Evolutionary conservation across 2,113 vertebrate genomes (phyloP), one percentile per base, ranked within the genome.

Genomic region (Reinhardtius hippoglossoides): DNA sequence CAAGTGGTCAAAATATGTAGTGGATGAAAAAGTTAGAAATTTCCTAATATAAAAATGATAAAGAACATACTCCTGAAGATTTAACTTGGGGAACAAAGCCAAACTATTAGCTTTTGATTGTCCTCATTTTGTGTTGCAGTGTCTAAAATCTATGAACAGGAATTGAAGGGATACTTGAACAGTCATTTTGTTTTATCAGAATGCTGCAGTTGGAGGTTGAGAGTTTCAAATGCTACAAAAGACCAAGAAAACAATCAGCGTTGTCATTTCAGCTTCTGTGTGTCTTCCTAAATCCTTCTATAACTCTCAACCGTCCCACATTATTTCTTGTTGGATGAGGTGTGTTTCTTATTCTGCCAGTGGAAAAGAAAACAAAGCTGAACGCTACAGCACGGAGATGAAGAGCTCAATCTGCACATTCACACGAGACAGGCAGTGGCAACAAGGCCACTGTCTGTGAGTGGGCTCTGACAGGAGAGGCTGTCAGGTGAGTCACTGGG

Each of bases 401-500:
- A 18, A 48, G 44, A 16, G 44, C 44, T 48, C 70, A 54, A 86
- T 75, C 31, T 56, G 46, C 35, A 67, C 70, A 54, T 71, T 76
- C 40, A 69, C 52, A 40, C 10, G 69, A 78, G 70, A 71, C 78
- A 59, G 52, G 40, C 31, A 1, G 37, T 63, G 70, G 62, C 84
- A 78, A 64, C 62, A 59, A 64, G 69, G 68, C 74, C 87, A 79
- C 83, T 31, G 40, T 58, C 77, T 69, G 85, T 88, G 90, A 89
- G 88, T 92, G 87, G 87, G 87, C 78, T 87, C 60, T 85, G 80
- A 84, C 20, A 82, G 76, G 58, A 87, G 75, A 72, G 80, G 78
- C 87, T 83, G 83, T 73, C 80, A 87, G 89, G 88, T 92, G 91
- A 92, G 80, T 91, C 91, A 92, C 60, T 9, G 13, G 54, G 78